Conservation (phyloP, 2,888 invertebrate genomes). For the Octonoba sinensis region DNA sequence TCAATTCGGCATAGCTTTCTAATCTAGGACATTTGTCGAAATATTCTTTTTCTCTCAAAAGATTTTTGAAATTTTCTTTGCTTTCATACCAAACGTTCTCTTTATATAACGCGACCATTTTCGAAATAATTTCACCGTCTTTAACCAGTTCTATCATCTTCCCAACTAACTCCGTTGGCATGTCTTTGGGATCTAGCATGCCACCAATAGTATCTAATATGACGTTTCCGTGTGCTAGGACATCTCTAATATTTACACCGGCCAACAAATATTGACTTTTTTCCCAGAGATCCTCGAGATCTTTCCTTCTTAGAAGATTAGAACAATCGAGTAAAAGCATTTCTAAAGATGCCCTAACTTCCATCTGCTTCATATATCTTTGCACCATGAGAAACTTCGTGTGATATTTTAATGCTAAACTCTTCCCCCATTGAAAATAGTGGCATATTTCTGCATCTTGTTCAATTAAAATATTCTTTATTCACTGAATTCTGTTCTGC, state of each 20-base stretch:
- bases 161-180: neutral
- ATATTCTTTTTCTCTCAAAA: too few relatives aligned
- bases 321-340: slow-evolving; percentile 7
- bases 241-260: neutral
- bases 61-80: too few relatives aligned
- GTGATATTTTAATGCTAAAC: slow-evolving; percentile 3
- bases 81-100: too few relatives aligned
- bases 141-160: slow-evolving; percentile 5
- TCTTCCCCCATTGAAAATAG: neutral
- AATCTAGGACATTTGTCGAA: too few relatives aligned
- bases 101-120: neutral
- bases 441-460: slow-evolving; percentile 2
- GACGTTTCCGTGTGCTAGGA: neutral
- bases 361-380: neutral
- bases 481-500: neutral
- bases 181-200: neutral
- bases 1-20: too few relatives aligned
- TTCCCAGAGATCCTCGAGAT: neutral
- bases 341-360: neutral
- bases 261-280: neutral
- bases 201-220: neutral
- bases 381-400: slow-evolving; percentile 10
- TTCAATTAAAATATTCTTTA: neutral
- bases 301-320: neutral
- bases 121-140: neutral